phyloP scores from a whole-genome alignment of 2,797 vertebrate genomes.

The Cynodonichthys magdalenae region DNA sequence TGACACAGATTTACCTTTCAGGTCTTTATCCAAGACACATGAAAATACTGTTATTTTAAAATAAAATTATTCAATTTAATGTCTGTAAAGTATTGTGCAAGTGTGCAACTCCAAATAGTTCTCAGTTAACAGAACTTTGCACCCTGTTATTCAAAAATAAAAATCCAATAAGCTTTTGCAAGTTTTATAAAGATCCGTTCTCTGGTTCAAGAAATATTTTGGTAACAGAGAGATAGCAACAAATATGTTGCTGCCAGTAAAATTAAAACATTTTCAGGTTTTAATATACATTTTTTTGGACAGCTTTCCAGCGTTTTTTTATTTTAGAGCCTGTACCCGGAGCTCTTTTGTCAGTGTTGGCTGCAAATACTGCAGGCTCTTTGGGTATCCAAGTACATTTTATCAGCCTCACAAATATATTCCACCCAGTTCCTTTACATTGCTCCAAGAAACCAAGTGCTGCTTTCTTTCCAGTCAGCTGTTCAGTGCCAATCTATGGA shows the following conservation, averaged over 20 bases:
- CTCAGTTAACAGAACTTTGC: no score
- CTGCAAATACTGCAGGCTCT: background rate
- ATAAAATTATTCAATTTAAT: no score
- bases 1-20: background rate
- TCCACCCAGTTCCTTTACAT: slow-evolving; percentile 12
- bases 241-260: no score
- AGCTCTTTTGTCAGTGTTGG: background rate
- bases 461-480: slow-evolving; percentile 19
- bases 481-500: slow-evolving; percentile 15
- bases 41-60: no score
- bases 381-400: background rate
- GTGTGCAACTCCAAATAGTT: no score
- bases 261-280: background rate
- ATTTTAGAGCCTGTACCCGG: background rate
- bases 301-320: background rate
- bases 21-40: background rate
- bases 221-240: no score
- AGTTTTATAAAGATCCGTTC: no score
- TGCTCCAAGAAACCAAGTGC: slow-evolving; percentile 3
- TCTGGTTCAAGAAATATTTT: no score
- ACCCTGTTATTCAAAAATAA: no score
- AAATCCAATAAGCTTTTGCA: no score
- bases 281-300: background rate
- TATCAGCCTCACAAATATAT: slow-evolving; percentile 6
- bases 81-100: no score